These are phyloP conservation scores for Rotaria socialis DNA, from an alignment of 2,888 invertebrate species.

Conservation along the genomic window DNA sequence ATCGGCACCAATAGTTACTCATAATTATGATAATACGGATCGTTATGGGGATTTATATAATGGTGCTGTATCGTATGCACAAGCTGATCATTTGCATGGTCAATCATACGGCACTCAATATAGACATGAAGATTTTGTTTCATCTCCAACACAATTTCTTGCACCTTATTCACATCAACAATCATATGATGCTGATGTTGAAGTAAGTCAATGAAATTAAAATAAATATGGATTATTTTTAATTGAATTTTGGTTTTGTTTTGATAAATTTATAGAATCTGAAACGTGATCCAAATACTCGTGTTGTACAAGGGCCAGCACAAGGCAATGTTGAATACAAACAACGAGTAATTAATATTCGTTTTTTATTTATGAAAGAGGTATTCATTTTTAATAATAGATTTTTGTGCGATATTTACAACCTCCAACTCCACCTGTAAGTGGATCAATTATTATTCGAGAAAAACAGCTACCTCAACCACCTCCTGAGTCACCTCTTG, in stretches of 20 bases:
- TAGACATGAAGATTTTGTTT: background rate
- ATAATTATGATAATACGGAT: background rate
- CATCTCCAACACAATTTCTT: background rate
- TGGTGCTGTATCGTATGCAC: background rate
- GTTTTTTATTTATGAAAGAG: background rate
- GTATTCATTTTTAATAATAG: background rate
- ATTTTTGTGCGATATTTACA: slow-evolving; percentile 27
- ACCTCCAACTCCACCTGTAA: slow-evolving; percentile 16
- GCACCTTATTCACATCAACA: background rate
- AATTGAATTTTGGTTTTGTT: background rate
- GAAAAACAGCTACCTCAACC: background rate
- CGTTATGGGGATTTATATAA: background rate
- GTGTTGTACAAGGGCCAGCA: background rate
- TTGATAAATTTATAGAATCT: background rate
- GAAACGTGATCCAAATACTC: slow-evolving; percentile 22
- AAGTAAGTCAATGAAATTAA: background rate
- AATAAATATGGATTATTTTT: too few species aligned
- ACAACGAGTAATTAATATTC: background rate
- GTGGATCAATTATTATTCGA: slow-evolving; percentile 21
- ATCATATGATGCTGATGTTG: background rate
- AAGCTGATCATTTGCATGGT: background rate
- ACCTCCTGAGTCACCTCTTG: slow-evolving; percentile 3
- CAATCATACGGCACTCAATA: background rate
- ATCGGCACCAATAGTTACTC: background rate
- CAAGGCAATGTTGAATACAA: background rate